These are phyloP conservation scores for Sebastes trivittatus DNA, from an alignment of 2,797 vertebrate species.

Conservation along the genomic window DNA sequence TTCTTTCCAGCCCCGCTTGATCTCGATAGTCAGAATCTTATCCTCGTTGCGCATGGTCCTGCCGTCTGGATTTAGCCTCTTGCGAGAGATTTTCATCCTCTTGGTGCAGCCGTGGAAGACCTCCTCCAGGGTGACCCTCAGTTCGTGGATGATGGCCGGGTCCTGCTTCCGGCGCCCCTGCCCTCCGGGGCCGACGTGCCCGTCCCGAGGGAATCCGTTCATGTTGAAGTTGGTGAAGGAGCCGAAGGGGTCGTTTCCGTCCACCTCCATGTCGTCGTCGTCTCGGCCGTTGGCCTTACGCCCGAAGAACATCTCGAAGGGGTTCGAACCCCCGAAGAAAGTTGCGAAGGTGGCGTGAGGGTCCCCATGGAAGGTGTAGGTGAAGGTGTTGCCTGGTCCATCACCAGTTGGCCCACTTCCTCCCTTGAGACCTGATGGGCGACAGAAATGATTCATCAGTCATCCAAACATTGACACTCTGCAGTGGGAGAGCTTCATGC, in stretches of 20 bases:
- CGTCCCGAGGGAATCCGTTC: slow-evolving; percentile 95
- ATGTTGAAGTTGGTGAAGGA: slow-evolving; percentile 93
- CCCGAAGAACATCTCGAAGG: slow-evolving; percentile 98
- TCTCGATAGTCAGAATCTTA: slow-evolving; percentile 98
- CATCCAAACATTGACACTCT: not conserved
- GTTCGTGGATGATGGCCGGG: slow-evolving; percentile 95
- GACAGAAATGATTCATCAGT: slow-evolving; percentile 21
- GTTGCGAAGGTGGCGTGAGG: slow-evolving; percentile 98
- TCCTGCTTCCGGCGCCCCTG: slow-evolving; percentile 93
- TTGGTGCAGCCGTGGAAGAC: slow-evolving; percentile 96
- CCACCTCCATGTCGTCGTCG: slow-evolving; percentile 95
- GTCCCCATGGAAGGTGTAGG: slow-evolving; percentile 97
- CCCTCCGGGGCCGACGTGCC: slow-evolving; percentile 87
- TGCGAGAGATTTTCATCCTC: slow-evolving; percentile 97
- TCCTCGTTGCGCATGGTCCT: slow-evolving; percentile 93
- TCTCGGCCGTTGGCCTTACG: slow-evolving; percentile 92
- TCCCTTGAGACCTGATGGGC: slow-evolving; percentile 90
- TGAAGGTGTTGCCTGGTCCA: slow-evolving; percentile 92
- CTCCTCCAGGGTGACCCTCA: slow-evolving; percentile 95
- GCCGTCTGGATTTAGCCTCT: slow-evolving; percentile 93
- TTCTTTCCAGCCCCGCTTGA: slow-evolving; percentile 98
- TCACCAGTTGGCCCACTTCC: slow-evolving; percentile 88
- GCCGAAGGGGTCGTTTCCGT: slow-evolving; percentile 93
- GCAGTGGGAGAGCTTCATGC: not conserved
- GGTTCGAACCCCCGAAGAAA: slow-evolving; percentile 96